These are phyloP conservation scores for Dendroctonus valens DNA, from an alignment of 1,140 invertebrate species.

Conservation along the genomic window DNA sequence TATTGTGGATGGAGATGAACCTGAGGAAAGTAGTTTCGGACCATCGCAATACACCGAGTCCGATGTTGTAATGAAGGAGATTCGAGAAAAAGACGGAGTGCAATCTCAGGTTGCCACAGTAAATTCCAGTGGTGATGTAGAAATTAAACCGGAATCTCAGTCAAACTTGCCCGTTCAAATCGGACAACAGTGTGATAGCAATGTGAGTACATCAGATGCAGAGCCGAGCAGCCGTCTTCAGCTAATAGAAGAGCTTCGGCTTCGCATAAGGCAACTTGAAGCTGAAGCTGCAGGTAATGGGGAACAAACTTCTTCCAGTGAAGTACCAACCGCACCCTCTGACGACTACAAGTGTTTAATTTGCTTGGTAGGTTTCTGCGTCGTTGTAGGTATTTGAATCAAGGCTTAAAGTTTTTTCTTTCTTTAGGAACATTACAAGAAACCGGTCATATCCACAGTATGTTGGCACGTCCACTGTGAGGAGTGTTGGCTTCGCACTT, in stretches of 20 bases:
- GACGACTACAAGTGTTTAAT: slow-evolving; percentile 68
- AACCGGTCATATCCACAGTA: slow-evolving; percentile 73
- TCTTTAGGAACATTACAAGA: slow-evolving; percentile 59
- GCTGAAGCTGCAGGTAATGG: slow-evolving; percentile 47
- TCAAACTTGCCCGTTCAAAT: slow-evolving; percentile 22
- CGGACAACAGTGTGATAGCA: slow-evolving; percentile 51
- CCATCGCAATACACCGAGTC: slow-evolving; percentile 68
- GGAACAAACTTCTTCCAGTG: slow-evolving; percentile 42
- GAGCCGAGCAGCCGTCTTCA: slow-evolving; percentile 56
- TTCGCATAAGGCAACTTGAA: slow-evolving; percentile 65
- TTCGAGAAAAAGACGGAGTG: slow-evolving; percentile 44
- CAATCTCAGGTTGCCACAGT: slow-evolving; percentile 49
- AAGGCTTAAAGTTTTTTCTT: slow-evolving; percentile 25
- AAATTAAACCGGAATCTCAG: slow-evolving; percentile 44
- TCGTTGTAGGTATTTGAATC: slow-evolving; percentile 1
- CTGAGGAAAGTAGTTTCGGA: slow-evolving; percentile 62
- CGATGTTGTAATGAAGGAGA: slow-evolving; percentile 52
- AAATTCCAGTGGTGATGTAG: slow-evolving; percentile 50
- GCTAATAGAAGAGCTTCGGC: slow-evolving; percentile 65
- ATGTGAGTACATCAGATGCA: slow-evolving; percentile 52
- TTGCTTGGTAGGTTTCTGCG: slow-evolving; percentile 62
- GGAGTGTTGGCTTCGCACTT: slow-evolving; percentile 75
- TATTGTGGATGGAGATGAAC: slow-evolving; percentile 74
- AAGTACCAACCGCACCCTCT: slow-evolving; percentile 38
- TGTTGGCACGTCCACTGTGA: slow-evolving; percentile 86